Evolutionary conservation across 2,113 vertebrate genomes (phyloP).

Genomic region (Elgaria multicarinata): DNA sequence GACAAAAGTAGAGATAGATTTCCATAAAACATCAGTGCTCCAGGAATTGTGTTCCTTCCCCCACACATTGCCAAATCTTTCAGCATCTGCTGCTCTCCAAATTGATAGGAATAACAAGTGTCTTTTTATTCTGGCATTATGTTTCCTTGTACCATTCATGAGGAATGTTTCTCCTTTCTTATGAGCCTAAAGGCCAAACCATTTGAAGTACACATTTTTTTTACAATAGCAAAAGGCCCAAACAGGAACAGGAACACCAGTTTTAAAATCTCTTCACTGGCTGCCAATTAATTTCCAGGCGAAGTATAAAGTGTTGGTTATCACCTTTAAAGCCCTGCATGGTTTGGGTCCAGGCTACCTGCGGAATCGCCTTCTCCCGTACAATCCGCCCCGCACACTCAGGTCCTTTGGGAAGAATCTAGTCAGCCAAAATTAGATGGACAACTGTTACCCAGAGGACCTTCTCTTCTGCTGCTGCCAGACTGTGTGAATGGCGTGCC

Average conservation of each 20-base stretch:
- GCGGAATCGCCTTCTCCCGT: too few species aligned
- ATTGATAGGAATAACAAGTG: not conserved
- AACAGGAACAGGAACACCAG: not conserved
- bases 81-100: conserved; percentile 10
- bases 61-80: not conserved
- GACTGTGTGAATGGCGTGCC: too few species aligned
- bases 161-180: not conserved
- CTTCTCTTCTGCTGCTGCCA: too few species aligned
- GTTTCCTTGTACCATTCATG: not conserved
- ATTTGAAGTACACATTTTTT: not conserved
- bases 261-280: too few species aligned
- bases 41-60: not conserved
- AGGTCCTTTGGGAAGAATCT: too few species aligned
- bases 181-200: not conserved
- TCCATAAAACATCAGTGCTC: conserved; percentile 29
- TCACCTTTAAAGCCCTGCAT: too few species aligned
- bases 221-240: not conserved
- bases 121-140: conserved; percentile 34
- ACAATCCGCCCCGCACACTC: too few species aligned
- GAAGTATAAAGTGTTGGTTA: too few species aligned
- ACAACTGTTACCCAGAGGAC: too few species aligned
- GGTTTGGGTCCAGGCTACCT: too few species aligned
- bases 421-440: too few species aligned
- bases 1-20: conserved; percentile 25
- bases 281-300: too few species aligned